Percentiles rank a stretch among this genome's conserved stretches.
Conservation (phyloP, 2,113 vertebrate genomes). For the Prochilodus magdalenae region DNA sequence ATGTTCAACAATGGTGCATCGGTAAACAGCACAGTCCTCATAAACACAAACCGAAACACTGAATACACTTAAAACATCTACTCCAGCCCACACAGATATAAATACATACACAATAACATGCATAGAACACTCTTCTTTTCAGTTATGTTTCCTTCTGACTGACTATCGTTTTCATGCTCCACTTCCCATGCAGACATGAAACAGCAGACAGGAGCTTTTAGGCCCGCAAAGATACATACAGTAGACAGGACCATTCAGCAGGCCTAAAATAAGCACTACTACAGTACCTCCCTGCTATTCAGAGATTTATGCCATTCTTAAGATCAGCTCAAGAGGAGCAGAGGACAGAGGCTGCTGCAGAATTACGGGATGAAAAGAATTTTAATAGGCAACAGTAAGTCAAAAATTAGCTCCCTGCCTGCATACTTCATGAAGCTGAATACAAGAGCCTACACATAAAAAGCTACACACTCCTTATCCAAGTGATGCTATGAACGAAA, state of each 20-base stretch:
- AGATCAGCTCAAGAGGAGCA: constrained; percentile 13
- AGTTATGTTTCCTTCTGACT: constrained; percentile 40
- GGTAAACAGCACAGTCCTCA: not conserved
- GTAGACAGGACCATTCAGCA: not conserved
- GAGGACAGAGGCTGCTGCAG: not conserved
- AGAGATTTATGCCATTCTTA: constrained; percentile 19
- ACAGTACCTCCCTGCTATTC: constrained; percentile 21
- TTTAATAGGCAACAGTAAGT: not conserved
- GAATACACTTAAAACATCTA: not conserved
- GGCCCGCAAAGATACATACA: constrained; percentile 32
- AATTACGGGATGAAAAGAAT: not conserved
- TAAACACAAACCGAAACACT: not conserved
- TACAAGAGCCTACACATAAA: not conserved
- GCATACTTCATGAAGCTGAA: not conserved
- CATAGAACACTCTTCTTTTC: not conserved
- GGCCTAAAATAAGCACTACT: not conserved
- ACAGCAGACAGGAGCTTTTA: constrained; percentile 28
- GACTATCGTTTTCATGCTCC: constrained; percentile 48
- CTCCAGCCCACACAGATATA: not conserved
- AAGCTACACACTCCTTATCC: too few relatives aligned
- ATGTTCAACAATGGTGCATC: not conserved
- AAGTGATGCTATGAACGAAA: too few relatives aligned
- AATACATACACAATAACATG: not conserved
- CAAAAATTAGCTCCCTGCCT: not conserved
- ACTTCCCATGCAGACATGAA: constrained; percentile 50